Evolutionary conservation across 2,113 vertebrate species (phyloP), one percentile per base, ranked within the genome.

Genomic region (Tretioscincus oriximinensis): DNA sequence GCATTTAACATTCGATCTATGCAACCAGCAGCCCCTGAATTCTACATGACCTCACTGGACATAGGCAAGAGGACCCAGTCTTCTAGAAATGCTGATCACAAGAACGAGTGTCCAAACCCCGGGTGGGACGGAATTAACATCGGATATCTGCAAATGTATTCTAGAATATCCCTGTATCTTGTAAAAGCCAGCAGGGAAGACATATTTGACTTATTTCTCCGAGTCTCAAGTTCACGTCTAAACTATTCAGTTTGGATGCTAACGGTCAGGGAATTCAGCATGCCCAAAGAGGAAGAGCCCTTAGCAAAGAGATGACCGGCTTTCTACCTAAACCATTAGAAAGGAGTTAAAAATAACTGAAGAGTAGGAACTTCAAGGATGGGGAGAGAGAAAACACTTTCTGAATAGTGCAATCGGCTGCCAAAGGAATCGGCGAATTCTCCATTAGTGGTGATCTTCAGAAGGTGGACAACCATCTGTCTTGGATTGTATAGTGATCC

Each of bases 1-100:
- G 65, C 65, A 76, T 81, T 63, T 76, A 61, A 35, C 71, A 67
- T 60, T 64, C 61, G 72, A 75, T 70, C 73, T 61, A 31, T 12
- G 22, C 79, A 74, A 54, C 63, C 26, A 5, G 11, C 26, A 5
- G 11, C 29, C 24, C 45, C 71, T 69, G 29, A 81, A 69, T 76
- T 24, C 41, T 61, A 47, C n/a, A 76, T 76, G 73, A 76, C 73
- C 54, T 81, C n/a, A 47, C 21, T 12, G 26, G 18, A 78, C 35
- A 22, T 21, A 26, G 35, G 29, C 11, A 54, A 49, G 58, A 24
- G 35, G 35, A 29, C 14, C 26, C 41, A 20, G 22, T 61, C 68
- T 75, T 47, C 73, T 65, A 68, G 65, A 81, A 75, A 54, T 26
- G 11, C 12, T 41, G 31, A 61, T 10, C 14, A 22, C 45, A 65